These are phyloP conservation scores for Myrmecobius fasciatus DNA, from an alignment of 2,113 vertebrate genomes.

Conservation along the genomic window DNA sequence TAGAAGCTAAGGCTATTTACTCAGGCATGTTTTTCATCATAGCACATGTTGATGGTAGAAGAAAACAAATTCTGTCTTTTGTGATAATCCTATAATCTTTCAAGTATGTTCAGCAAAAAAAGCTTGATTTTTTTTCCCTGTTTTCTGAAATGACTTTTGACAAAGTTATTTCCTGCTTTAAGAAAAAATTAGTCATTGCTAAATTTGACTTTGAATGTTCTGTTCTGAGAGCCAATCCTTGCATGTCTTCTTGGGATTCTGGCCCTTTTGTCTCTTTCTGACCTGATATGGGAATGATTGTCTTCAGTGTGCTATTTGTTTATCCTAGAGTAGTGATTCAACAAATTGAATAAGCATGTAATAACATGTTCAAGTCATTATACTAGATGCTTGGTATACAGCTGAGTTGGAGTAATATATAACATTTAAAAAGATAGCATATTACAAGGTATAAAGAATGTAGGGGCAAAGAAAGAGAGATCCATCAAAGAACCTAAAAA, in stretches of 20 bases:
- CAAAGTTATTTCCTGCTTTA: background rate
- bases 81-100: background rate
- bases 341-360: background rate
- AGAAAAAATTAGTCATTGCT: background rate
- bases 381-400: background rate
- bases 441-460: background rate
- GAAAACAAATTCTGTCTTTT: background rate
- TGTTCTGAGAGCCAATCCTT: background rate
- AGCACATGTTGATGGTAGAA: conserved; percentile 15
- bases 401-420: background rate
- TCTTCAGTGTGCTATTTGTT: background rate
- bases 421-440: background rate
- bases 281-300: background rate
- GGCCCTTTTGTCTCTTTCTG: background rate
- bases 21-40: conserved; percentile 23
- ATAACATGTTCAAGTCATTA: background rate
- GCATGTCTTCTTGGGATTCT: background rate
- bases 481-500: background rate
- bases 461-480: background rate
- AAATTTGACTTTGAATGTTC: background rate
- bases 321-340: background rate
- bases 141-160: conserved; percentile 42
- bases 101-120: background rate
- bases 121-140: background rate
- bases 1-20: conserved; percentile 54